Evolutionary conservation across 2,113 vertebrate genomes (phyloP).

Genomic region (Mesocricetus auratus): DNA sequence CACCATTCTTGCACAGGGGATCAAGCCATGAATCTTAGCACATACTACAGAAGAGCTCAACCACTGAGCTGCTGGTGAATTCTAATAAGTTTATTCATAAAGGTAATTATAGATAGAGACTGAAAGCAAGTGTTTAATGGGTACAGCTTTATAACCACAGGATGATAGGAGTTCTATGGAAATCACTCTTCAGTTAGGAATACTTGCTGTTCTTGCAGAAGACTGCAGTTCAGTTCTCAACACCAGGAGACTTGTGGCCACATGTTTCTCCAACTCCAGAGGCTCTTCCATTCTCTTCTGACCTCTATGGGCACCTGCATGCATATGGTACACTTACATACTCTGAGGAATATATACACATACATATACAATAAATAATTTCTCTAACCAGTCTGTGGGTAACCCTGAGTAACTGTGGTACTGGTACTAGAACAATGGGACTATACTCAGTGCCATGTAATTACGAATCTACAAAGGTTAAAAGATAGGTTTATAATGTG

Average conservation of each 20-base stretch:
- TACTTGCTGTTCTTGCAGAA: background rate
- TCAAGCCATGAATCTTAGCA: background rate
- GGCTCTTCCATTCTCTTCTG: too few species aligned
- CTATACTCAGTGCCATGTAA: background rate
- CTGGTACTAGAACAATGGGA: background rate
- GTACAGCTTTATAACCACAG: background rate
- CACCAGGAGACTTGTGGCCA: background rate
- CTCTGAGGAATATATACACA: background rate
- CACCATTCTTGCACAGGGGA: background rate
- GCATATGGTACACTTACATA: background rate
- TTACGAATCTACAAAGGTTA: background rate
- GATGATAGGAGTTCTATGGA: background rate
- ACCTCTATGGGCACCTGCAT: background rate
- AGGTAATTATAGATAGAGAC: background rate
- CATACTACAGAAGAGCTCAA: background rate
- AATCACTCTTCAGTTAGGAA: background rate
- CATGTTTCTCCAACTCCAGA: background rate
- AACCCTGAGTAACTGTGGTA: background rate
- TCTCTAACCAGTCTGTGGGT: background rate
- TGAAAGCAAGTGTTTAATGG: background rate
- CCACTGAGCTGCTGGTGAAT: background rate
- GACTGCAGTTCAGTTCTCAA: background rate
- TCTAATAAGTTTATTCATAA: background rate
- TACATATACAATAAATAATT: background rate
- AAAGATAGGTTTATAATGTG: background rate